These are phyloP conservation scores for Drosophila nigrodunni DNA, from an alignment of 1,140 invertebrate species.

Conservation along the genomic window DNA sequence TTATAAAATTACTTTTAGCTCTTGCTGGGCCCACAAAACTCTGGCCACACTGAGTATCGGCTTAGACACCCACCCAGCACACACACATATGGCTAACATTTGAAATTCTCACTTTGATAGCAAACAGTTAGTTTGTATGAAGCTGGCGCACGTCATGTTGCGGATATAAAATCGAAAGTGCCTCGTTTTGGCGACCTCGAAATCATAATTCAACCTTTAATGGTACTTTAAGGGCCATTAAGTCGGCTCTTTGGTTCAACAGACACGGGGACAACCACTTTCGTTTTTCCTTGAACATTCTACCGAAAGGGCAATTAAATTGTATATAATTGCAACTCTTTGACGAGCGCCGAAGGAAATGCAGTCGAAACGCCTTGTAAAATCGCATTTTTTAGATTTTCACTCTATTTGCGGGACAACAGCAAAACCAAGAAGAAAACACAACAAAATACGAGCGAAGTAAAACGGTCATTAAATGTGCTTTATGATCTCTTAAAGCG, in stretches of 20 bases:
- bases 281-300: conserved; percentile 74
- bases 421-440: conserved; percentile 20
- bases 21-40: too few relatives aligned
- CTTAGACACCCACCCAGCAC: neutral
- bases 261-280: conserved; percentile 48
- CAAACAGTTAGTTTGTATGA: conserved; percentile 24
- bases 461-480: conserved; percentile 65
- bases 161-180: conserved; percentile 36
- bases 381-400: conserved; percentile 70
- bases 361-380: conserved; percentile 9
- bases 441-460: conserved; percentile 5
- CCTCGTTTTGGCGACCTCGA: conserved; percentile 66
- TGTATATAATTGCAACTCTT: conserved; percentile 74
- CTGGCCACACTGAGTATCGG: too few relatives aligned
- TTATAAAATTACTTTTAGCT: too few relatives aligned
- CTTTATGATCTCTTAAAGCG: conserved; percentile 78
- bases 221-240: conserved; percentile 71
- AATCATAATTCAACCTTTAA: conserved; percentile 76
- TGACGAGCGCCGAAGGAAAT: conserved; percentile 48
- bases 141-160: conserved; percentile 44
- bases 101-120: conserved; percentile 6
- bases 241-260: conserved; percentile 66
- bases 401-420: conserved; percentile 72
- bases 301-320: conserved; percentile 65
- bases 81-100: conserved; percentile 12